A percentile compares a stretch with the other conserved stretches of the same genome.
Conservation (phyloP, 2,888 invertebrate species). For the Tetramorium bicarinatum region DNA sequence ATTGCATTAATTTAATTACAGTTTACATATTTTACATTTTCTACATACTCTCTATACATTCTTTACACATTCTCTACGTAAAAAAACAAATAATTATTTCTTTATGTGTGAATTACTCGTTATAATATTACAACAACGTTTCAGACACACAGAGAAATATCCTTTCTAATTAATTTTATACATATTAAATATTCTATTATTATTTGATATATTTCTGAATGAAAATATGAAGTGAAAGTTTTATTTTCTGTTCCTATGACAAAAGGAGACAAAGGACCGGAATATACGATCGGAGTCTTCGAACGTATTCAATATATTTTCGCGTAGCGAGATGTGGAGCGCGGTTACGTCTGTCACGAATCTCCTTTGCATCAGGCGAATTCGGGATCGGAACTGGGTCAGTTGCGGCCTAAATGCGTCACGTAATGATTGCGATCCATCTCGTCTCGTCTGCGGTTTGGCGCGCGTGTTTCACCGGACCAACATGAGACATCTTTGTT, state of each 20-base stretch:
- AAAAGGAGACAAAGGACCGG: background rate
- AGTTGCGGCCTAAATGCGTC: constrained; percentile 63
- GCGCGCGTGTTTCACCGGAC: constrained; percentile 62
- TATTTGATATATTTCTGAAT: background rate
- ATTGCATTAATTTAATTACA: no score
- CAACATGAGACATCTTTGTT: constrained; percentile 27
- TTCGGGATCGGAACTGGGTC: constrained; percentile 72
- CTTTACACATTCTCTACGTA: no score
- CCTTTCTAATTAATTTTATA: background rate
- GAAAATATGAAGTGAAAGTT: background rate
- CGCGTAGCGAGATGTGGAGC: constrained; percentile 20
- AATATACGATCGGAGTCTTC: background rate
- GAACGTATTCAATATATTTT: constrained; percentile 11
- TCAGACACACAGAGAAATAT: background rate
- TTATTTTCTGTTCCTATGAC: background rate
- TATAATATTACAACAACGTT: background rate
- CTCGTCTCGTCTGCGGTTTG: constrained; percentile 70
- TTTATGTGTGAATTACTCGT: no score
- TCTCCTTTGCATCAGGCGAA: constrained; percentile 59
- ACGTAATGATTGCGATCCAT: constrained; percentile 52
- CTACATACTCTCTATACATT: no score
- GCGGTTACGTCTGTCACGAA: constrained; percentile 55
- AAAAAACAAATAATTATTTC: no score
- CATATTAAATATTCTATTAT: background rate
- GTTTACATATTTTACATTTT: no score